Percentiles rank a stretch among this genome's conserved stretches.
phyloP scores from a whole-genome alignment of 2,888 invertebrate species.

The Junonia oenone region DNA sequence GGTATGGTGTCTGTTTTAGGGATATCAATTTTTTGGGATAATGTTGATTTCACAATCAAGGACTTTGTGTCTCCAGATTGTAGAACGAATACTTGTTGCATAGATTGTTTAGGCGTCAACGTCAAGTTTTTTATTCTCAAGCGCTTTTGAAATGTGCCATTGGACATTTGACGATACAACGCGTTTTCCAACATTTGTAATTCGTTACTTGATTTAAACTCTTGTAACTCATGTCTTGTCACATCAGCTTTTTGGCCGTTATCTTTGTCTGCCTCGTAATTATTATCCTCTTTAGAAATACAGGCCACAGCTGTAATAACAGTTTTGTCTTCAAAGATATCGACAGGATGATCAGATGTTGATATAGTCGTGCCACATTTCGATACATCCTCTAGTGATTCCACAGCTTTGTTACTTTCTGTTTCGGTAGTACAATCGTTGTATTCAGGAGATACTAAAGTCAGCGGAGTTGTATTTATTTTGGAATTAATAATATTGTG shows the following conservation, averaged over 20 bases:
- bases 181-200: slow-evolving; percentile 46
- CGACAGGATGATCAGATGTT: slow-evolving; percentile 44
- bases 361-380: slow-evolving; percentile 35
- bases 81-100: slow-evolving; percentile 46
- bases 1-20: slow-evolving; percentile 34
- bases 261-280: slow-evolving; percentile 15
- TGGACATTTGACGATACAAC: slow-evolving; percentile 43
- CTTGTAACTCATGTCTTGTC: slow-evolving; percentile 23
- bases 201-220: slow-evolving; percentile 38
- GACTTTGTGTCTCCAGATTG: slow-evolving; percentile 57
- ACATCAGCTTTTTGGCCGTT: slow-evolving; percentile 1
- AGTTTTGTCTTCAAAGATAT: slow-evolving; percentile 48
- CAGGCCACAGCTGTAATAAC: slow-evolving; percentile 46
- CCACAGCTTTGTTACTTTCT: slow-evolving; percentile 28
- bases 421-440: slow-evolving; percentile 35
- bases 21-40: slow-evolving; percentile 38
- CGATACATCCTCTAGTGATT: slow-evolving; percentile 25
- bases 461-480: slow-evolving; percentile 33
- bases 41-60: slow-evolving; percentile 43
- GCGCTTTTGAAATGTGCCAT: slow-evolving; percentile 49
- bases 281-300: slow-evolving; percentile 29
- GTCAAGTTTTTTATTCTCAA: slow-evolving; percentile 52
- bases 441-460: slow-evolving; percentile 39
- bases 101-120: slow-evolving; percentile 54
- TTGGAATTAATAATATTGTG: slow-evolving; percentile 48